Evolutionary conservation across 2,797 vertebrate genomes (phyloP).

Genomic region (Tadarida brasiliensis): DNA sequence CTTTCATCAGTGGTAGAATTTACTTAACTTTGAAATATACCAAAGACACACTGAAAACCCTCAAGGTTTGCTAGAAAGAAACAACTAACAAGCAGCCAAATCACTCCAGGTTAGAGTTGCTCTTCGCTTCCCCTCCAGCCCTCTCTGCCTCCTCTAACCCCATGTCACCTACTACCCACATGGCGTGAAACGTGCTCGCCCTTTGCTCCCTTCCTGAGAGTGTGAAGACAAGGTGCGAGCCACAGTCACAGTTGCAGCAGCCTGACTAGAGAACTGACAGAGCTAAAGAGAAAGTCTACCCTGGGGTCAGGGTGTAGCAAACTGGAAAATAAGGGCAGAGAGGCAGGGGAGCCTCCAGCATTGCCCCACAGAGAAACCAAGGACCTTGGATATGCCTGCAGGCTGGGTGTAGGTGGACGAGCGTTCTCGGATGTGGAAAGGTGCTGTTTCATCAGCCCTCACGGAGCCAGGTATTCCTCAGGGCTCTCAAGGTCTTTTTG

Average conservation of each 20-base stretch:
- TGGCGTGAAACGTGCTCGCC: not conserved
- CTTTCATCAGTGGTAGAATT: slow-evolving; percentile 49
- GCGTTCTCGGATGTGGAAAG: not conserved
- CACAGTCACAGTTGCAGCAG: not conserved
- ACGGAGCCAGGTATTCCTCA: not conserved
- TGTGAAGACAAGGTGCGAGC: not conserved
- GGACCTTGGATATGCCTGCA: not conserved
- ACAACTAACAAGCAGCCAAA: not conserved
- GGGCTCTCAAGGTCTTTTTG: slow-evolving; percentile 41
- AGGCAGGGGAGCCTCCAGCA: not conserved
- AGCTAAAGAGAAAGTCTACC: not conserved
- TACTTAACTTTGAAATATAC: slow-evolving; percentile 43
- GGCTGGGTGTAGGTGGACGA: not conserved
- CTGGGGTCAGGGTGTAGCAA: not conserved
- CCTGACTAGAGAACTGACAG: not conserved
- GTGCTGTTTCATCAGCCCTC: not conserved
- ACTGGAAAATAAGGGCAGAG: not conserved
- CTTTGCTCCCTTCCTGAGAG: not conserved
- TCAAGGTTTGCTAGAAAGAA: not conserved
- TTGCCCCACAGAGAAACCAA: not conserved
- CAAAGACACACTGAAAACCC: not conserved
- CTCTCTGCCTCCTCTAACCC: not conserved
- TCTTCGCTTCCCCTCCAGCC: not conserved
- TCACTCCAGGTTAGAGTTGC: not conserved
- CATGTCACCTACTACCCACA: not conserved